These are phyloP conservation scores for Strongylocentrotus purpuratus DNA, from an alignment of 35 echinoderm and acorn worm genomes.

Conservation along the genomic window DNA sequence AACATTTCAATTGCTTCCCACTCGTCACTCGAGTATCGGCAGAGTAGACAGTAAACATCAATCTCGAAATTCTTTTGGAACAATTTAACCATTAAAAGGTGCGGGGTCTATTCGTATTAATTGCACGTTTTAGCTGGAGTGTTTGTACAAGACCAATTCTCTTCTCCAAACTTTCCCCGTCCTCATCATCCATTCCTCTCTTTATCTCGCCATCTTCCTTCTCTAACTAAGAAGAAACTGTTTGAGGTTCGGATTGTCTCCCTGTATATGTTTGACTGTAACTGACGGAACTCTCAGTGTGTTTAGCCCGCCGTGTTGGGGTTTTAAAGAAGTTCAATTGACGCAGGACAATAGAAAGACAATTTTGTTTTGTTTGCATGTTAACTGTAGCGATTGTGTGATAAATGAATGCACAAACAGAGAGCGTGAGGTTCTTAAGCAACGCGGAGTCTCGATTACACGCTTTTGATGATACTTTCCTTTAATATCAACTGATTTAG, in stretches of 20 bases:
- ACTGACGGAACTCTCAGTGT: neutral
- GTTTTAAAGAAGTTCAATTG: conserved; percentile 44
- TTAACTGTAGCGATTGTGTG: conserved; percentile 39
- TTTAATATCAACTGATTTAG: neutral
- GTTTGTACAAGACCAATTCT: neutral
- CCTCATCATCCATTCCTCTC: neutral
- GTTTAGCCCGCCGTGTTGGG: conserved; percentile 32
- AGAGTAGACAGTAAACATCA: neutral
- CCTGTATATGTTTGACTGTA: neutral
- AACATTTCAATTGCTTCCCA: neutral
- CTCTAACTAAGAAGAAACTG: neutral
- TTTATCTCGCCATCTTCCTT: neutral
- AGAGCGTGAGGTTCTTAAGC: neutral
- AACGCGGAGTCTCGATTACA: neutral
- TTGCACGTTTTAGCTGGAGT: conserved; percentile 1
- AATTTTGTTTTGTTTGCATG: conserved; percentile 48
- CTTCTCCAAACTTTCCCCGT: neutral
- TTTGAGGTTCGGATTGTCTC: neutral
- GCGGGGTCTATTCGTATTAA: neutral
- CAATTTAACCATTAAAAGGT: neutral
- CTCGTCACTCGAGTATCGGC: neutral
- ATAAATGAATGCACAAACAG: conserved; percentile 43
- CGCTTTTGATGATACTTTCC: neutral
- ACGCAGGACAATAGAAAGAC: neutral
- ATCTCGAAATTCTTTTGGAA: neutral